Evolutionary conservation across 2,888 invertebrate genomes (phyloP).

Genomic region (Diaphora mendica): DNA sequence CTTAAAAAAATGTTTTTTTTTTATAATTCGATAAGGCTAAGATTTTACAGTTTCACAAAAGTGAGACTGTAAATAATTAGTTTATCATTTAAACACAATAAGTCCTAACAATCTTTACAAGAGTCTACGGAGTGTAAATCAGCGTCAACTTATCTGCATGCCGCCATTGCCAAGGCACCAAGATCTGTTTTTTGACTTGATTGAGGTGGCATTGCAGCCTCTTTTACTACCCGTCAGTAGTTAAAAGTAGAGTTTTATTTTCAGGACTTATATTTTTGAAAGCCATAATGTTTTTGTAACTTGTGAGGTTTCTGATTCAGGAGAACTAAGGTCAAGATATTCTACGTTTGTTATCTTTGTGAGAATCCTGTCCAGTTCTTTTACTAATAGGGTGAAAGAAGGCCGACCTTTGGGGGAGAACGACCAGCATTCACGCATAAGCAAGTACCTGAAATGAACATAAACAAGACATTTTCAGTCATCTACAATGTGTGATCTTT

Average conservation of each 20-base stretch:
- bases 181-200: not conserved
- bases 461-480: not conserved
- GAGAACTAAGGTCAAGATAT: constrained; percentile 89
- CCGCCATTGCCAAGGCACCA: too few species aligned
- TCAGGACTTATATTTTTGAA: constrained; percentile 47
- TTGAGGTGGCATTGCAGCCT: not conserved
- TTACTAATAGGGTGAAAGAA: constrained; percentile 95
- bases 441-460: constrained; percentile 89
- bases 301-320: constrained; percentile 94
- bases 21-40: too few species aligned
- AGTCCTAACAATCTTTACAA: too few species aligned
- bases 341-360: constrained; percentile 96
- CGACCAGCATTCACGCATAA: constrained; percentile 99
- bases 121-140: not conserved
- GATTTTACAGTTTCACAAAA: too few species aligned
- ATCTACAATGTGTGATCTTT: not conserved
- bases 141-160: not conserved
- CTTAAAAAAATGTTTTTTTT: too few species aligned
- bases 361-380: constrained; percentile 95
- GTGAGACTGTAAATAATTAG: too few species aligned
- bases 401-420: constrained; percentile 96
- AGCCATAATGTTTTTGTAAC: constrained; percentile 92
- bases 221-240: not conserved
- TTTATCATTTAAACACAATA: too few species aligned
- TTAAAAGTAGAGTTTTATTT: not conserved